phyloP scores from a whole-genome alignment of 2,888 invertebrate species.

The Frankliniella intonsa region DNA sequence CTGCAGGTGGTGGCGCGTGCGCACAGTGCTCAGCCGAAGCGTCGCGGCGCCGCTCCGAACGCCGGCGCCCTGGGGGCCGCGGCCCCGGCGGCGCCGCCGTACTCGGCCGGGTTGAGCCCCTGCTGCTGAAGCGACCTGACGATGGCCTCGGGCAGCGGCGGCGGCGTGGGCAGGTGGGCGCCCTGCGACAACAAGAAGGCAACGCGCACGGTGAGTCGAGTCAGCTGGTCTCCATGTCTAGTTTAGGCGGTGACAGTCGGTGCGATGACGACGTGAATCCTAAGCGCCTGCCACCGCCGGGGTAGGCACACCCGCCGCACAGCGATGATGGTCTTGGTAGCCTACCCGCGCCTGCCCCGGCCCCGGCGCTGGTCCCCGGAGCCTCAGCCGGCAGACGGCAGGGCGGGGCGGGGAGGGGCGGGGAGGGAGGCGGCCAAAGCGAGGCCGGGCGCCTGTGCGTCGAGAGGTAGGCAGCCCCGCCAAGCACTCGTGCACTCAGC shows the following conservation, averaged over 20 bases:
- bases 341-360: too few species aligned
- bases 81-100: not conserved
- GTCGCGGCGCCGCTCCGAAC: not conserved
- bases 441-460: not conserved
- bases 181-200: not conserved
- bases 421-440: not conserved
- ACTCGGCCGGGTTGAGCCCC: conserved; percentile 5
- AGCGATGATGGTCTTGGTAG: not conserved
- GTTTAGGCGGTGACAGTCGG: too few species aligned
- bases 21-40: not conserved
- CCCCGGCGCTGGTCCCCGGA: too few species aligned
- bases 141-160: conserved; percentile 15
- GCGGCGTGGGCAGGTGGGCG: conserved; percentile 14
- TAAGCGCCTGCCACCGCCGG: not conserved
- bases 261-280: too few species aligned
- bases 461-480: not conserved
- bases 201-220: not conserved
- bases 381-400: too few species aligned
- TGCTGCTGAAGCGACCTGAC: conserved; percentile 10
- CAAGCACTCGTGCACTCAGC: too few species aligned
- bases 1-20: too few species aligned
- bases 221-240: not conserved
- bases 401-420: not conserved
- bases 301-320: not conserved
- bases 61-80: not conserved